Evolutionary conservation across 2,113 vertebrate species (phyloP), one percentile per base, ranked within the genome.

Genomic region (Chloroceryle aenea): DNA sequence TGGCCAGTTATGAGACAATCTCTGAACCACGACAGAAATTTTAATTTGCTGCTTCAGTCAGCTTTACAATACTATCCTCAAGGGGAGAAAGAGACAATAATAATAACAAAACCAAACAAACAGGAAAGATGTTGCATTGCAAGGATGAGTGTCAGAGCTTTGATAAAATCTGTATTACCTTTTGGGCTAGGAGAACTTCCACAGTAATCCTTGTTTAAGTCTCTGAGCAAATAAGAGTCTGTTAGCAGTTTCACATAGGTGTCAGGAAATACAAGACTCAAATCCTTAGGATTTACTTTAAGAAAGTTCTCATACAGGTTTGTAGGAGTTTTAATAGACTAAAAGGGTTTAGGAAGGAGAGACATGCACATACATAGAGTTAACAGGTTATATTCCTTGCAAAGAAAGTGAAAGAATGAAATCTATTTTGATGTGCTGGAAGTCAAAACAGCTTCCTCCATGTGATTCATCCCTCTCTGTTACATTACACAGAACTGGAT

Each of bases 341-440:
- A 38, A 3, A 71, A 19, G 12, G 34, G 62, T 95, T 79, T 68
- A 22, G 73, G 56, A 25, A 56, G 59, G 53, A 87, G 17, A 29
- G 42, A 23, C 5, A 48, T 3, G 2, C 10, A 47, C 23, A 38
- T 58, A 21, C 23, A 69, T 4, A 75, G 58, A 85, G 21, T 2
- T 86, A 75, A 81, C 40, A 62, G 11, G 50, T 61, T 90, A 85
- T 64, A 77, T 89, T 38, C 12, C 8, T 64, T 91, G 66, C 43
- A 45, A 73, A 93, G 81, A 56, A 89, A 79, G 78, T 40, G 85
- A 85, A 85, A 84, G 50, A 71, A 69, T 32, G 36, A 92, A 94
- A 95, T 80, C 40, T 42, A 79, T 95, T 95, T 95, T 95, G 66
- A 95, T 96, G 72, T 68, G 32, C 74, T 94, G 74, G 58, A 95